Evolutionary conservation across 2,797 vertebrate genomes (phyloP).

Genomic region (Sandelia bainsii): DNA sequence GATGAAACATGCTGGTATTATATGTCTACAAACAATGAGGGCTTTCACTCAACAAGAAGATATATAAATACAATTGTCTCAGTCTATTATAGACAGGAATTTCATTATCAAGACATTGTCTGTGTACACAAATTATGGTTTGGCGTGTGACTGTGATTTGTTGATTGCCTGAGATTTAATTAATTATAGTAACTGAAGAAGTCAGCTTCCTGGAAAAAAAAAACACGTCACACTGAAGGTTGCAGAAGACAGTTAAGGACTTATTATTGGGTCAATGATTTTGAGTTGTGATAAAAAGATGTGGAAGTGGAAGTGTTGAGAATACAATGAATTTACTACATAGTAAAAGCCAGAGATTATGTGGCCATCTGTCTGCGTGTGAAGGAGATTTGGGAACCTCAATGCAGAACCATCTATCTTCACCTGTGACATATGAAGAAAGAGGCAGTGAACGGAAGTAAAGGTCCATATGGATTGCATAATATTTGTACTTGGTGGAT

Average conservation of each 20-base stretch:
- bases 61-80: constrained; percentile 2
- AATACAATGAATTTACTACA: too few species aligned
- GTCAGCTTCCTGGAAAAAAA: too few species aligned
- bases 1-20: not conserved
- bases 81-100: not conserved
- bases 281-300: too few species aligned
- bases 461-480: not conserved
- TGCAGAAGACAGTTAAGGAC: constrained; percentile 1
- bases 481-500: not conserved
- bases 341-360: not conserved
- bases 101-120: constrained; percentile 1
- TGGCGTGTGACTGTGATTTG: constrained; percentile 19
- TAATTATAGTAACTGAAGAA: not conserved
- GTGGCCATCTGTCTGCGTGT: not conserved
- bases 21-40: constrained; percentile 10
- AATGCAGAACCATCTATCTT: constrained; percentile 27
- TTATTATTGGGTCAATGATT: not conserved
- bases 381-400: not conserved
- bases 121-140: not conserved
- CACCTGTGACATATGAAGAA: constrained; percentile 24
- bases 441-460: constrained; percentile 3
- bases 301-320: too few species aligned
- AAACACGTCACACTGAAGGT: too few species aligned
- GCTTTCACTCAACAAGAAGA: constrained; percentile 1
- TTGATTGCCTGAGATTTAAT: constrained; percentile 17